Evolutionary conservation across 92 coral and sea anemone species (phyloP), one percentile per base, ranked within the genome.

Genomic region (Porites evermanni): DNA sequence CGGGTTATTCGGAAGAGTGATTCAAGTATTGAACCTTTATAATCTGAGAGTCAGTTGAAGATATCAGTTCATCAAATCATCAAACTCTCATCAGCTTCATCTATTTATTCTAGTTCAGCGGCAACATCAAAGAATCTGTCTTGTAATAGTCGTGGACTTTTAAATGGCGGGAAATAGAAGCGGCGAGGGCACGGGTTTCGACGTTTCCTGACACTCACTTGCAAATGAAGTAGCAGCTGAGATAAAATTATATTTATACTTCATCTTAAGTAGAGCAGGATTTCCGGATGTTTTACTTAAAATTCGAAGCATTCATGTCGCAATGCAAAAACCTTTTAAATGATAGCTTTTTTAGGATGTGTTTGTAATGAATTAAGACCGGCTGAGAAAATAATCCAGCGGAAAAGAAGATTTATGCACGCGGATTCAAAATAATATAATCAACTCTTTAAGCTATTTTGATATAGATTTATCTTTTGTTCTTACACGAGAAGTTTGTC

Each of bases 211-310:
- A n/a, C 47, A 16, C 47, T 59, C 44, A 44, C 65, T 16, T 32
- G 32, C 32, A 50, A 78, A 44, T 51, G 64, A 54, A 14, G 13
- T 18, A 17, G 38, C 61, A 70, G 47, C 47, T 38, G 53, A 54
- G 47, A 69, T 67, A 53, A 50, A 54, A 21, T 51, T 20, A 56
- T 51, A 73, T 65, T 70, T 58, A 81, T 81, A 58, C 78, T 81
- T 58, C 29, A 14, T 58, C 73, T 81, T 14, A 68, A 71, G 70
- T 23, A 58, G 52, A n/a, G 68, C 23, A 59, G 23, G 14, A 71
- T 81, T 81, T 81, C 86, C 86, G 86, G 86, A 38, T 59, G n/a
- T 70, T 69, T 58, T 70, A 9, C 75, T 14, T 68, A 80, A 54
- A 54, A 68, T 81, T 76, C 20, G 12, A 81, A 81, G 70, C 68